phyloP scores from a whole-genome alignment of 1,140 invertebrate species.

The Cherax quadricarinatus region DNA sequence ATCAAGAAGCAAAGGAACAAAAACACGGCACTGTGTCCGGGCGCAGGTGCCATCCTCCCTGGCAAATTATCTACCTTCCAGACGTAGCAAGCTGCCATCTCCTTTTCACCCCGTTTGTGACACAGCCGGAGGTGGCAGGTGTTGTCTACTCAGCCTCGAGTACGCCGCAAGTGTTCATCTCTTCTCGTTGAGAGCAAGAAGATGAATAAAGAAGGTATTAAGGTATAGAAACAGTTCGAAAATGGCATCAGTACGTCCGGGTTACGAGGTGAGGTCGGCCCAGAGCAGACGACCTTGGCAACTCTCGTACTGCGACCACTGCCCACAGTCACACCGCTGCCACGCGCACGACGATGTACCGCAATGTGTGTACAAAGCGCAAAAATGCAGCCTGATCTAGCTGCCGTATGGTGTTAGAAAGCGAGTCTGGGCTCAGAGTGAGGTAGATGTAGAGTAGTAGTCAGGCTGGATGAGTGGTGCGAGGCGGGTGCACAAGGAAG shows the following conservation, averaged over 20 bases:
- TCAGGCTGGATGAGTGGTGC: not conserved
- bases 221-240: constrained; percentile 16
- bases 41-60: not conserved
- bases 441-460: not conserved
- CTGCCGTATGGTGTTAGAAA: no score
- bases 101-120: not conserved
- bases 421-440: not conserved
- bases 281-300: constrained; percentile 57
- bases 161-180: not conserved
- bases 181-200: not conserved
- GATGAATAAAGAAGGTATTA: not conserved
- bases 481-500: not conserved
- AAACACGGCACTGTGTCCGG: constrained; percentile 33
- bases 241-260: constrained; percentile 45
- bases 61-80: not conserved
- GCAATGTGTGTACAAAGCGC: constrained; percentile 13
- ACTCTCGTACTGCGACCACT: constrained; percentile 55
- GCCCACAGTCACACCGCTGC: constrained; percentile 29
- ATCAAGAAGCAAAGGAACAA: constrained; percentile 42
- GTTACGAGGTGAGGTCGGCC: constrained; percentile 56
- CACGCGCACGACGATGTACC: constrained; percentile 20
- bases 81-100: no score
- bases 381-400: not conserved
- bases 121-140: not conserved
- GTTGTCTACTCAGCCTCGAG: not conserved